Evolutionary conservation across 2,797 vertebrate species (phyloP), one percentile per base, ranked within the genome.

Genomic region (Hoplostethus mediterraneus): DNA sequence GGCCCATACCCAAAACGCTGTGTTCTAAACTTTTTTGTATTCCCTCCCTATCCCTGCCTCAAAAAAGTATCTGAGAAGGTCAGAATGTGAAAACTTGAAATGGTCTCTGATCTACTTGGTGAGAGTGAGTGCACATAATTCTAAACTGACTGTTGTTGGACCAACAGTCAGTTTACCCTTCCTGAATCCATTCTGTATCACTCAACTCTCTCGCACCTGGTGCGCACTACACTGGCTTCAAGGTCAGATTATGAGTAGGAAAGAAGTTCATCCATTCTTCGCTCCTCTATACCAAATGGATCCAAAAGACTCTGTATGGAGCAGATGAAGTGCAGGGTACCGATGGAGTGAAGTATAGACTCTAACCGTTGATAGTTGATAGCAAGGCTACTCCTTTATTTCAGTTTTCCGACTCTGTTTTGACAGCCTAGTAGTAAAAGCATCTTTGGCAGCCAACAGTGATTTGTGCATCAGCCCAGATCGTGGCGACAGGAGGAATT

Each of bases 361-460:
- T 45, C 45, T 75, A 9, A 44, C n/a, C 12, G 6, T 30, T 57
- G 53, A 56, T 79, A 72, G 81, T 62, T 67, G 82, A 86, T 79
- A 72, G 81, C 69, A 33, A 71, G 70, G 78, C 73, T 56, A 67
- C 58, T 80, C 69, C 53, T 84, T 79, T 79, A 81, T 89, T 78
- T 80, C 68, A 28, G 67, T 71, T 60, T 63, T 75, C 62, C 40
- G 28, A 63, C 63, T 48, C 31, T 4, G 47, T 55, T 65, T 58
- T 81, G 83, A 83, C 83, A 85, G 78, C 89, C 62, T 71, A 47
- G 75, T 75, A 78, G 83, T 90, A 83, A 89, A 90, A 90, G 80
- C 79, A 70, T 83, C 77, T 80, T 70, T 87, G 78, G 81, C 83
- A 82, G 83, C 62, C 72, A 42, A 51, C 74, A 36, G 36, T 86